Percentiles rank a stretch among this genome's conserved stretches.
These are phyloP conservation scores for Trissolcus japonicus DNA, from an alignment of 2,888 invertebrate species.

Conservation along the genomic window DNA sequence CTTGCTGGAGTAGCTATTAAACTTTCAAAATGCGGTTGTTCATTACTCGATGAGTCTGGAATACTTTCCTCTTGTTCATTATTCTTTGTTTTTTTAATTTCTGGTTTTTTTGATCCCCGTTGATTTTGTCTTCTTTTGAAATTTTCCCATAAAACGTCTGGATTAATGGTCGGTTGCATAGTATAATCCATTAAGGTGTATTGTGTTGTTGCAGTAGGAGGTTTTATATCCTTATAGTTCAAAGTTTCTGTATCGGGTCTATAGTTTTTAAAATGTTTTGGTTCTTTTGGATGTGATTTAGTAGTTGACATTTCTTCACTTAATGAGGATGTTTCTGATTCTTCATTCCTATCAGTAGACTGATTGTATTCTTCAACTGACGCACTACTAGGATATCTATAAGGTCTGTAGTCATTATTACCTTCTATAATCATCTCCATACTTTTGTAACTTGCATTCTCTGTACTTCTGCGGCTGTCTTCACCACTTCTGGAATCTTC, in stretches of 20 bases:
- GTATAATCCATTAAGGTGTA: slow-evolving; percentile 14
- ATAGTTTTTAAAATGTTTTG: not conserved
- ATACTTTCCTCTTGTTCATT: not conserved
- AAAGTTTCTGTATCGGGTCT: not conserved
- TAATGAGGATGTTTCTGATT: not conserved
- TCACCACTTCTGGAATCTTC: slow-evolving; percentile 14
- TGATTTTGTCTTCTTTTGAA: slow-evolving; percentile 62
- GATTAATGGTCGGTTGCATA: slow-evolving; percentile 45
- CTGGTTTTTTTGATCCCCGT: slow-evolving; percentile 48
- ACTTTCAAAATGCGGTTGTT: slow-evolving; percentile 12
- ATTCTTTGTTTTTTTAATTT: not conserved
- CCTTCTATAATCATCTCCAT: too few relatives aligned
- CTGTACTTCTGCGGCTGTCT: not conserved
- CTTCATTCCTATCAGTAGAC: not conserved
- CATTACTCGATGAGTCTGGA: slow-evolving; percentile 1
- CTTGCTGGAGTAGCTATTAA: slow-evolving; percentile 8
- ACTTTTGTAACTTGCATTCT: too few relatives aligned
- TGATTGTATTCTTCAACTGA: slow-evolving; percentile 2
- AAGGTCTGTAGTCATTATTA: too few relatives aligned
- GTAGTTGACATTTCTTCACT: not conserved
- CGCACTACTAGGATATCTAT: not conserved
- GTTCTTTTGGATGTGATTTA: not conserved
- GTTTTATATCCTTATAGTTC: not conserved
- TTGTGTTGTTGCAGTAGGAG: not conserved
- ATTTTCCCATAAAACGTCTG: slow-evolving; percentile 65